Base-by-base conservation (phyloP, 1,140 invertebrate genomes). In the Aethina tumida region DNA sequence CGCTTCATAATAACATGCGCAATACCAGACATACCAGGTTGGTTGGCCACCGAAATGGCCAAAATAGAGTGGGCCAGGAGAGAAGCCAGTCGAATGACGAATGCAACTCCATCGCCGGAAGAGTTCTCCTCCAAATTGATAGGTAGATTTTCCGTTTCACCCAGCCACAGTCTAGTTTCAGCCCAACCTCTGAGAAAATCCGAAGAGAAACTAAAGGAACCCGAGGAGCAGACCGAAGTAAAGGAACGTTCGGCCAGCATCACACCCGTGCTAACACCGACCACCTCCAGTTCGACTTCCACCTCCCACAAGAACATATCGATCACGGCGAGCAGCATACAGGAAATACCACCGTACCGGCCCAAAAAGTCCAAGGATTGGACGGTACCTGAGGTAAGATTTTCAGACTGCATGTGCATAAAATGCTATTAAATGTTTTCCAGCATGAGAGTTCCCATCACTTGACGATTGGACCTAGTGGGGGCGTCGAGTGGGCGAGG, bases 21-120 rank as follows among this genome's bases (percentile, higher is more conserved):
- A 0, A 86, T 97, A 43, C 92, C 93, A 0, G 88, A 95, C 64
- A 75, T 95, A 47, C 93, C 94, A 2, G 74, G 76, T 20, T 92
- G 88, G 84, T 75, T 98, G 25, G 85, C 85, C 4, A 84, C 83
- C 1, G 84, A 89, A 62, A 85, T 88, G 74, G 84, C 84, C 0
- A 84, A 86, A 41, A 80, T 84, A 2, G 84, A 89, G 63, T 87
- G 84, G 63, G 73, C 84, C 35, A 62, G 84, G 24, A 66, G 80
- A 29, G 79, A 84, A 58, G 79, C 59, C 6, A 60, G 55, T 25
- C 40, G 59, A 22, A 35, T 55, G n/a, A 34, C 53, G 1, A 53
- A 47, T 24, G 47, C 49, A 7, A 55, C 56, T 13, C 53, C 56
- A 5, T 56, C 58, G 4, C 59, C 59, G 1, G 59, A 61, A 35